phyloP scores from a whole-genome alignment of 2,113 vertebrate species.

The Epinephelus fuscoguttatus region DNA sequence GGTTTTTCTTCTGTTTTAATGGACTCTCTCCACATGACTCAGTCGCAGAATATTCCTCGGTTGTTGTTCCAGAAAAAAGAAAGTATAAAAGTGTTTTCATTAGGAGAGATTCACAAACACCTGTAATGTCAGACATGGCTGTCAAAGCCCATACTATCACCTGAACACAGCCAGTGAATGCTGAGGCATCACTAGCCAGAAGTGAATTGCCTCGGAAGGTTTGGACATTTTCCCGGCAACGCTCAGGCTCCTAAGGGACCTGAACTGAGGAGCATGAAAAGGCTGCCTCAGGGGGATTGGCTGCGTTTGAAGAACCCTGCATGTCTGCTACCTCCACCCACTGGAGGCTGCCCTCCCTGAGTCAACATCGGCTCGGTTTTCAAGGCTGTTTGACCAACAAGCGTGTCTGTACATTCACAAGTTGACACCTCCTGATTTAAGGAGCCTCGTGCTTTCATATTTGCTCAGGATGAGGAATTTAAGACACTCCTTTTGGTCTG shows the following conservation, averaged over 20 bases:
- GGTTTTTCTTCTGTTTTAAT: not conserved
- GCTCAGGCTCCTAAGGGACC: constrained; percentile 79
- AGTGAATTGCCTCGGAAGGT: constrained; percentile 41
- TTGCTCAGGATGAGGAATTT: constrained; percentile 64
- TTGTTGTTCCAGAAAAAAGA: not conserved
- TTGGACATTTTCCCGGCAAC: constrained; percentile 73
- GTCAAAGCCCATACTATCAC: not conserved
- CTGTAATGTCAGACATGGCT: not conserved
- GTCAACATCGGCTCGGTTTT: constrained; percentile 78
- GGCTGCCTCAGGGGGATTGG: constrained; percentile 63
- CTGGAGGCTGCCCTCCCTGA: constrained; percentile 68
- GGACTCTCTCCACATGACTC: too few relatives aligned
- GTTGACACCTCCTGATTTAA: constrained; percentile 76
- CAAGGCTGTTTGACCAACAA: constrained; percentile 78
- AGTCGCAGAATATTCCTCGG: not conserved
- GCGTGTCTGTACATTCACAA: constrained; percentile 76
- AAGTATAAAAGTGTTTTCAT: not conserved
- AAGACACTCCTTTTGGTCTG: constrained; percentile 56
- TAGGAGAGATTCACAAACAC: not conserved
- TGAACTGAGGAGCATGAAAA: constrained; percentile 69
- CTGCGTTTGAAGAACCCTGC: constrained; percentile 64
- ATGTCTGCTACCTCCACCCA: constrained; percentile 64
- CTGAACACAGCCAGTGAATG: constrained; percentile 17
- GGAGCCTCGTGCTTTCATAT: constrained; percentile 48
- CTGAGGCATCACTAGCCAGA: constrained; percentile 26